These are phyloP conservation scores for Caenorhabditis latens DNA, from an alignment of 1,140 invertebrate genomes.

Conservation along the genomic window DNA sequence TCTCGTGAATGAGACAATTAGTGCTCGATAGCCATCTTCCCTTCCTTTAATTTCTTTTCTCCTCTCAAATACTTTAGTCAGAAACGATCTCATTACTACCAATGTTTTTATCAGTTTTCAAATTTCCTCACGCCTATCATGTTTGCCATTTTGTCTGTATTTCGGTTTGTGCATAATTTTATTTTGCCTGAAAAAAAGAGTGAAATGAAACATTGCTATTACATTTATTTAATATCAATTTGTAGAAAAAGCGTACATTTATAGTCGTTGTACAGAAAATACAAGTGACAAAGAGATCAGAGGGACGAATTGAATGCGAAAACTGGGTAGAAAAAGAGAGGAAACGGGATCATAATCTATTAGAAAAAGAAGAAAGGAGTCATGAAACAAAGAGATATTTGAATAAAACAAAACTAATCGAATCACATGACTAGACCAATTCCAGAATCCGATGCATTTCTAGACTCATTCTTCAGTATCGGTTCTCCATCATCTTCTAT, in stretches of 20 bases:
- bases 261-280: constrained; percentile 42
- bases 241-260: background rate
- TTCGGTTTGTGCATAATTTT: background rate
- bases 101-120: background rate
- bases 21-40: background rate
- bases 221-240: background rate
- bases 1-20: constrained; percentile 20
- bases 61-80: background rate
- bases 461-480: constrained; percentile 14
- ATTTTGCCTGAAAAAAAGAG: background rate
- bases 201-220: background rate
- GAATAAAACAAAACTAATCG: background rate
- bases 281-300: constrained; percentile 50
- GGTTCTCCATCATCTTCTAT: constrained; percentile 8
- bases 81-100: background rate
- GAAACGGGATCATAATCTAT: background rate
- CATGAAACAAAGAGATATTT: background rate
- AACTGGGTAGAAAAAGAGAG: background rate
- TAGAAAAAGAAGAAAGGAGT: background rate
- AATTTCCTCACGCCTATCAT: constrained; percentile 5
- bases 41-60: background rate
- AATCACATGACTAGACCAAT: constrained; percentile 51
- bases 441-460: constrained; percentile 46
- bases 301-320: background rate
- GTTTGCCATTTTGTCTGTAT: constrained; percentile 16